Evolutionary conservation across 30 jellyfish, hydroid and myxozoan species (phyloP).

Genomic region (Aurelia sp.): DNA sequence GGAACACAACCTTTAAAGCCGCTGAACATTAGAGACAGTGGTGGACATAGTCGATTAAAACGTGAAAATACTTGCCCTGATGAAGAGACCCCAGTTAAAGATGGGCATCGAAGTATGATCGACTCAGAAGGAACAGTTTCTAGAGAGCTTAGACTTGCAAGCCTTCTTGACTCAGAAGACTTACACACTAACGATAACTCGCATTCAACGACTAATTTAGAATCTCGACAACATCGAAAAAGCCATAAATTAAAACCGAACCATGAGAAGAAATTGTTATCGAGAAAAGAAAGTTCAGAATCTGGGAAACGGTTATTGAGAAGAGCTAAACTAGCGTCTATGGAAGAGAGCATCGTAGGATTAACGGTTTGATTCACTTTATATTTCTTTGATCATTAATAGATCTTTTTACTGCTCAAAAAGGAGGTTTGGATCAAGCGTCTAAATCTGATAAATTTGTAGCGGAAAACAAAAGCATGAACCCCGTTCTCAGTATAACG

Average conservation of each 20-base stretch:
- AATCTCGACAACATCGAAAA: conserved; percentile 44
- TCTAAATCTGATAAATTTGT: too few relatives aligned
- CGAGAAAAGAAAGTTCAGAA: conserved; percentile 55
- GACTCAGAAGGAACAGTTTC: not conserved
- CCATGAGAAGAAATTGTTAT: conserved; percentile 19
- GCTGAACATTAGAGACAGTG: conserved; percentile 27
- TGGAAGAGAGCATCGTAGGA: conserved; percentile 59
- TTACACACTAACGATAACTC: not conserved
- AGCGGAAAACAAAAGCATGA: too few relatives aligned
- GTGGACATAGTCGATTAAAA: conserved; percentile 24
- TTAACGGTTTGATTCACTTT: conserved; percentile 1
- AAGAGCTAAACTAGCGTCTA: conserved; percentile 33
- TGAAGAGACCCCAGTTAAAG: conserved; percentile 59
- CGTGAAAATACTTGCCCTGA: conserved; percentile 33
- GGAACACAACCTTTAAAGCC: conserved; percentile 28
- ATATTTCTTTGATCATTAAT: too few relatives aligned
- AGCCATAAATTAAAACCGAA: conserved; percentile 25
- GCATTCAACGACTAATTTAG: conserved; percentile 31
- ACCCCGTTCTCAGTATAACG: too few relatives aligned
- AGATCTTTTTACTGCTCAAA: too few relatives aligned
- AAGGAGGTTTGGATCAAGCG: too few relatives aligned
- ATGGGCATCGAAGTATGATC: conserved; percentile 4
- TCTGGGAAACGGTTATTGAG: conserved; percentile 31
- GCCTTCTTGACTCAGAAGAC: not conserved
- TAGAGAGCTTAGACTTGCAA: not conserved